Conservation (phyloP, 92 coral and sea anemone genomes). For the Zoanthus sociatus region DNA sequence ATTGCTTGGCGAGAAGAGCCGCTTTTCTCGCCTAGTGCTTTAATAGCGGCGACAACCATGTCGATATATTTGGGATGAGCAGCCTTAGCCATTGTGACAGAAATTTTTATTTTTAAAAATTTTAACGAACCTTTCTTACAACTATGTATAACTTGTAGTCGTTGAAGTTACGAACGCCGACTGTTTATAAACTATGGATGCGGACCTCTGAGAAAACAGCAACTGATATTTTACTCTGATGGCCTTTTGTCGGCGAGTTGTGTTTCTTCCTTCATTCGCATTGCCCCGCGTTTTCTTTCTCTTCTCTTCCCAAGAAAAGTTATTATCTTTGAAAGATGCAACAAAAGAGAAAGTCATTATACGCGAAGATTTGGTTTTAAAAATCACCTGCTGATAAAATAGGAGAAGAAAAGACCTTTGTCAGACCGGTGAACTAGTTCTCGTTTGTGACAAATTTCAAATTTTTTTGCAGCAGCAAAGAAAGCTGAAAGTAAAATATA, state of each 20-base stretch:
- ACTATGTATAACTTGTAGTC: background rate
- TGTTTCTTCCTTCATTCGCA: conserved; percentile 62
- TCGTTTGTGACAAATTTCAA: conserved; percentile 27
- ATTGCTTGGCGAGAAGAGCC: conserved; percentile 93
- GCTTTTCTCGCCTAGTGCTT: conserved; percentile 72
- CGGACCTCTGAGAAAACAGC: conserved; percentile 89
- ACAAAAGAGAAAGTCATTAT: background rate
- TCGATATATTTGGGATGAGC: conserved; percentile 86
- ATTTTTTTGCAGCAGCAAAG: background rate
- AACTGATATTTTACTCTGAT: background rate
- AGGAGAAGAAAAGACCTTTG: background rate
- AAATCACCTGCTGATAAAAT: background rate
- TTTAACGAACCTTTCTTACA: conserved; percentile 2
- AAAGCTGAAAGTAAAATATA: background rate
- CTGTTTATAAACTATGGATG: conserved; percentile 51
- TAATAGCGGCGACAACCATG: conserved; percentile 73
- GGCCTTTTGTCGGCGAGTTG: conserved; percentile 31
- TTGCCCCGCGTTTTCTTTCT: conserved; percentile 10
- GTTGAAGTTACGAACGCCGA: conserved; percentile 1
- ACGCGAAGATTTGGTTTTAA: conserved; percentile 14
- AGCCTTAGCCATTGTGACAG: conserved; percentile 35
- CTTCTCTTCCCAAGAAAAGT: background rate
- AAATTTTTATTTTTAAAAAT: background rate
- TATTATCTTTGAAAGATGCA: background rate
- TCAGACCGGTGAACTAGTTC: background rate